Evolutionary conservation across 1,140 invertebrate species (phyloP).

Genomic region (Drosophila seguyi): DNA sequence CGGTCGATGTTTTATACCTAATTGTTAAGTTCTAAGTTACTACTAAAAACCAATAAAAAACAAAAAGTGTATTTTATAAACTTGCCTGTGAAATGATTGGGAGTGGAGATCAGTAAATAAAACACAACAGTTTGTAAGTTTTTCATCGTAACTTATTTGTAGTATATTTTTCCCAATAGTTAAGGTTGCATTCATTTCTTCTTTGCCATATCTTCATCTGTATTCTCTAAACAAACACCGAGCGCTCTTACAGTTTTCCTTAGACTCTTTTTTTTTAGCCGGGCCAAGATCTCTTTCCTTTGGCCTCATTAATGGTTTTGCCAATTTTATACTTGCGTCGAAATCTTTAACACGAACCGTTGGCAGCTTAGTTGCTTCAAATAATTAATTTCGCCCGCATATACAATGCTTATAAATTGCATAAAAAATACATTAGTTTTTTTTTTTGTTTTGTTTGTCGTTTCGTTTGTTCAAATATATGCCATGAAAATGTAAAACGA

Average conservation of each 20-base stretch:
- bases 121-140: constrained; percentile 48
- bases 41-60: constrained; percentile 44
- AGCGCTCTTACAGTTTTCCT: constrained; percentile 44
- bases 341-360: constrained; percentile 64
- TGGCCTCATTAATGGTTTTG: neutral
- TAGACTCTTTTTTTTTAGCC: constrained; percentile 59
- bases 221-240: constrained; percentile 47
- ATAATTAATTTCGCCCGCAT: constrained; percentile 50
- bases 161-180: constrained; percentile 78
- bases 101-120: constrained; percentile 22
- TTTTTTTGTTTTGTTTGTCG: constrained; percentile 17
- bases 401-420: constrained; percentile 67
- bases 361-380: constrained; percentile 64
- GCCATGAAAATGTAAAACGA: constrained; percentile 35
- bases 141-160: constrained; percentile 75
- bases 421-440: constrained; percentile 76
- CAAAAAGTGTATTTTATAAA: constrained; percentile 46
- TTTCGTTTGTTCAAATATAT: constrained; percentile 40
- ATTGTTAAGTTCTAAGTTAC: constrained; percentile 32
- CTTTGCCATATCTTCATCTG: constrained; percentile 33
- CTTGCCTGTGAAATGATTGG: neutral
- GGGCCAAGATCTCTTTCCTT: constrained; percentile 28
- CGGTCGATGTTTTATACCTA: constrained; percentile 70
- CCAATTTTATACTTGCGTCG: constrained; percentile 37
- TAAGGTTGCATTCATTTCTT: constrained; percentile 68